These are phyloP conservation scores for Neoitamus cyanurus DNA, from an alignment of 2,888 invertebrate species.

Conservation along the genomic window DNA sequence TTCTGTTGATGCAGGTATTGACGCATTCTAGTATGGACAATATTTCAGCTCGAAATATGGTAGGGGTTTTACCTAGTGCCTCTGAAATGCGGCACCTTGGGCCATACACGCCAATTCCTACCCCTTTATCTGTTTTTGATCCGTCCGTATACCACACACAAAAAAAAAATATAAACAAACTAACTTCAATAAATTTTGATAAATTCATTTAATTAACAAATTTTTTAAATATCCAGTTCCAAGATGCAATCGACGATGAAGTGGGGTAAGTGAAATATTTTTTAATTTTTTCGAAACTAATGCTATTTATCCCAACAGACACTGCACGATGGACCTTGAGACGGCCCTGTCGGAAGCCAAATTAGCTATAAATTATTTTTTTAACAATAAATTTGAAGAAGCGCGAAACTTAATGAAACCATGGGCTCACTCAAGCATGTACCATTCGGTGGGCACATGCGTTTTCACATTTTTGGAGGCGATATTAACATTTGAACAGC, in stretches of 20 bases:
- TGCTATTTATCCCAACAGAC: background rate
- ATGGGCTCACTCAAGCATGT: constrained; percentile 85
- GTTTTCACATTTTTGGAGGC: constrained; percentile 93
- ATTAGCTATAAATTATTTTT: constrained; percentile 86
- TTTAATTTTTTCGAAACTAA: background rate
- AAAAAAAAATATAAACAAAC: too few relatives aligned
- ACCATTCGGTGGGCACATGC: constrained; percentile 89
- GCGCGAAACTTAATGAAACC: constrained; percentile 84
- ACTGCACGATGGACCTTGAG: constrained; percentile 58
- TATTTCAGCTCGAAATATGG: too few relatives aligned
- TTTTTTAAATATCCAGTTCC: constrained; percentile 33
- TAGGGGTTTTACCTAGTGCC: too few relatives aligned
- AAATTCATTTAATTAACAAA: too few relatives aligned
- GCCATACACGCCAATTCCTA: too few relatives aligned
- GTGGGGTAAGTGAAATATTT: constrained; percentile 6
- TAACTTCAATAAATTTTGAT: too few relatives aligned
- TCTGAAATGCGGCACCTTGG: too few relatives aligned
- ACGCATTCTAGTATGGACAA: too few relatives aligned
- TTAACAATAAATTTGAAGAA: constrained; percentile 89
- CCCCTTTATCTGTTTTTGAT: too few relatives aligned
- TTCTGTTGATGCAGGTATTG: too few relatives aligned
- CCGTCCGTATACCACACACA: too few relatives aligned
- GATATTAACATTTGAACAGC: constrained; percentile 89
- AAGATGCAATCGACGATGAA: constrained; percentile 41
- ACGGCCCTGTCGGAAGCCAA: constrained; percentile 80